Evolutionary conservation across 1,140 invertebrate genomes (phyloP).

Genomic region (Camponotus pennsylvanicus): DNA sequence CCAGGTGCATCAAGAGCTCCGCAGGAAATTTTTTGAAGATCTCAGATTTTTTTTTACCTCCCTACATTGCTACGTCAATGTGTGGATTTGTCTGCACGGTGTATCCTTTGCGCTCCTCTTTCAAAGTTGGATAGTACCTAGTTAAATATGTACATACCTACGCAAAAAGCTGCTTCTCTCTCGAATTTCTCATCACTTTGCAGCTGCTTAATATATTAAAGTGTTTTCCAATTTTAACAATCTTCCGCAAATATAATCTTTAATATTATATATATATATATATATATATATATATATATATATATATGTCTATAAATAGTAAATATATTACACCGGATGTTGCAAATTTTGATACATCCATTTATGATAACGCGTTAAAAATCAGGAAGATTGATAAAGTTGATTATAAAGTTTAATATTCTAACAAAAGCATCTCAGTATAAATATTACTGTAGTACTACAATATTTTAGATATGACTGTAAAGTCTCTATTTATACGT

Average conservation of each 20-base stretch:
- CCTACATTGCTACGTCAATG: conserved; percentile 22
- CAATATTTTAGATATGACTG: conserved; percentile 11
- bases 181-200: conserved; percentile 1
- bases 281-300: not conserved
- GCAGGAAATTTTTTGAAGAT: conserved; percentile 51
- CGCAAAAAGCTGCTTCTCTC: conserved; percentile 15
- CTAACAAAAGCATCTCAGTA: not conserved
- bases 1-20: conserved; percentile 38
- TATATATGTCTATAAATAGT: not conserved
- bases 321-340: no score
- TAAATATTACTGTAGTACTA: conserved; percentile 16
- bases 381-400: conserved; percentile 38
- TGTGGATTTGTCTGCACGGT: conserved; percentile 31
- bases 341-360: not conserved
- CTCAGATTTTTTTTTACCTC: conserved; percentile 47
- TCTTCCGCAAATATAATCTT: conserved; percentile 17
- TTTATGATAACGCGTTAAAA: not conserved
- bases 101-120: conserved; percentile 45
- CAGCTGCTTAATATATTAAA: conserved; percentile 11
- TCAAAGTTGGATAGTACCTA: conserved; percentile 40
- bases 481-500: conserved; percentile 16
- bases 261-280: not conserved
- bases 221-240: not conserved
- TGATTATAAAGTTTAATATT: not conserved
- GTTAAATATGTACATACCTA: not conserved